Conservation (phyloP, 2,888 invertebrate species). For the Andricus curvator region DNA sequence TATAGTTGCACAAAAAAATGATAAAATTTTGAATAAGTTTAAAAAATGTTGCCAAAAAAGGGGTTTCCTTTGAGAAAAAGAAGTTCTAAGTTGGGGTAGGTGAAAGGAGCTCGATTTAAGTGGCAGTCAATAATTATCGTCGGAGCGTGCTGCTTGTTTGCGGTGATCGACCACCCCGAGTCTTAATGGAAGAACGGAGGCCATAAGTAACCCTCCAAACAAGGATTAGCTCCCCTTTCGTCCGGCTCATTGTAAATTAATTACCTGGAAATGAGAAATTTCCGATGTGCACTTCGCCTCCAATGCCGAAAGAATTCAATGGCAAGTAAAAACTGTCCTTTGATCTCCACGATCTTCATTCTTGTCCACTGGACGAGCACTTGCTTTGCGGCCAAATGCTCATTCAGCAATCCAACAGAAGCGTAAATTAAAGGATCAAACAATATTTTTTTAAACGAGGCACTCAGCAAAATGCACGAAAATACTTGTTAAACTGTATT, state of each 20-base stretch:
- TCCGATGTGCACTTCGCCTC: conserved; percentile 70
- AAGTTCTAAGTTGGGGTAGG: conserved; percentile 13
- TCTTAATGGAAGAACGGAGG: conserved; percentile 57
- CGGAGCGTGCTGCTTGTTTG: conserved; percentile 48
- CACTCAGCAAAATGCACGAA: background rate
- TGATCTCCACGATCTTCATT: conserved; percentile 59
- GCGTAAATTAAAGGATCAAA: conserved; percentile 16
- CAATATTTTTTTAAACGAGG: background rate
- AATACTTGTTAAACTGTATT: background rate
- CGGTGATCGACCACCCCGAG: conserved; percentile 50
- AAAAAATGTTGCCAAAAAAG: background rate
- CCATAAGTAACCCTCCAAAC: conserved; percentile 72
- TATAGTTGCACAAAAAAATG: too few relatives aligned
- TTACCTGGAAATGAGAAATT: conserved; percentile 78
- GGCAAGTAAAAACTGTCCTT: conserved; percentile 74
- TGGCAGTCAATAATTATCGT: conserved; percentile 41
- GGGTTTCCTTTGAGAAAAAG: background rate
- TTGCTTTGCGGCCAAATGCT: conserved; percentile 28
- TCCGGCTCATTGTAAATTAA: conserved; percentile 78
- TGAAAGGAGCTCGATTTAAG: conserved; percentile 35
- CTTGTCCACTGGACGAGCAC: conserved; percentile 34
- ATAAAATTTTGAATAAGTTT: background rate
- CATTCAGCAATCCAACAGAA: background rate
- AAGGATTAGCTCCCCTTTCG: conserved; percentile 70
- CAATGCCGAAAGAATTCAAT: conserved; percentile 64